Conservation (phyloP, 2,888 invertebrate genomes). For the Cosmia pyralina region DNA sequence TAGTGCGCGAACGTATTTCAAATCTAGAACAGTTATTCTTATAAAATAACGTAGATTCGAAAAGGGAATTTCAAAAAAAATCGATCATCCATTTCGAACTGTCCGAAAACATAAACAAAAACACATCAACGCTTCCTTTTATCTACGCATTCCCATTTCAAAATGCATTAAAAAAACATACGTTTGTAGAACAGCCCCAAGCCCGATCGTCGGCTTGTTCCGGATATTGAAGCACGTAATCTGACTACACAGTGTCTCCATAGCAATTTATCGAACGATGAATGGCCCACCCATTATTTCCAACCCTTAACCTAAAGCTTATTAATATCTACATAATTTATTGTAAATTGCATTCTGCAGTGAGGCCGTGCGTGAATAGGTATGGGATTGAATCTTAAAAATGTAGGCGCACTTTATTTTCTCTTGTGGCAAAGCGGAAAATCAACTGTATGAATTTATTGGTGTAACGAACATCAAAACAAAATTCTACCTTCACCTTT, state of each 20-base stretch:
- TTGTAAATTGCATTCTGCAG: constrained; percentile 89
- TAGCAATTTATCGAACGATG: constrained; percentile 89
- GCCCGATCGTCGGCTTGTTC: constrained; percentile 76
- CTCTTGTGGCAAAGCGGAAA: neutral
- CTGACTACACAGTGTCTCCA: constrained; percentile 88
- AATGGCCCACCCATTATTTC: constrained; percentile 86
- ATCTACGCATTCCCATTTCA: constrained; percentile 55
- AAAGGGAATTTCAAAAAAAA: constrained; percentile 20
- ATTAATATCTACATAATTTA: constrained; percentile 90
- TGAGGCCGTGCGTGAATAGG: constrained; percentile 81
- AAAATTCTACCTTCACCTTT: neutral
- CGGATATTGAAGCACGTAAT: constrained; percentile 91
- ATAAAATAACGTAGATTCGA: constrained; percentile 11
- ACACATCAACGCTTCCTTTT: constrained; percentile 59
- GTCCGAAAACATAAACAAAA: constrained; percentile 54
- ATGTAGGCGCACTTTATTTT: constrained; percentile 42
- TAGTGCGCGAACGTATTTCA: neutral
- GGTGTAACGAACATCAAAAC: neutral
- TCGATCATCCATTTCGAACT: constrained; percentile 28
- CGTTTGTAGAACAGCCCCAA: constrained; percentile 43
- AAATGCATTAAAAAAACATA: constrained; percentile 63
- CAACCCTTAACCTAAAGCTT: constrained; percentile 89
- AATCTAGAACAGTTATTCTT: neutral
- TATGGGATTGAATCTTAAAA: constrained; percentile 65
- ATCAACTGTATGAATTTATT: neutral